These are phyloP conservation scores for Cepaea hortensis DNA, from an alignment of 2,888 invertebrate species.

Conservation along the genomic window DNA sequence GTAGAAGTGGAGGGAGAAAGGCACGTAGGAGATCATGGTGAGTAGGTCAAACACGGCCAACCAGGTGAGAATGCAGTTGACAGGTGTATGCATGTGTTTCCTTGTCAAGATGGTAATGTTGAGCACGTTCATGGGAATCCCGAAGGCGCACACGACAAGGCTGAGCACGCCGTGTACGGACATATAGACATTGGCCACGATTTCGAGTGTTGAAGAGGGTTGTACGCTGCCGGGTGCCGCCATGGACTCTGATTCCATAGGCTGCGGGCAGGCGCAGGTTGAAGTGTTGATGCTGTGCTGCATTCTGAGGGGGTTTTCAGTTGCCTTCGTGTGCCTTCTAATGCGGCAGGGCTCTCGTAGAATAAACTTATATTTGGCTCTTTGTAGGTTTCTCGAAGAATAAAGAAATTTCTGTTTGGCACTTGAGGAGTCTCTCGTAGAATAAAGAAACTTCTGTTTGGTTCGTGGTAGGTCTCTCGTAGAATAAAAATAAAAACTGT, in stretches of 20 bases:
- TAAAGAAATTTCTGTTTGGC: too few relatives aligned
- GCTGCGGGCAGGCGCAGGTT: not conserved
- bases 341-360: too few relatives aligned
- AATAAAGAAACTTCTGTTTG: too few relatives aligned
- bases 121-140: constrained; percentile 90
- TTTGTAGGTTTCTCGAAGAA: too few relatives aligned
- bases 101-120: constrained; percentile 91
- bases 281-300: not conserved
- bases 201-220: constrained; percentile 39
- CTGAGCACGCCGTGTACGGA: constrained; percentile 89
- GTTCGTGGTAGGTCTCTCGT: too few relatives aligned
- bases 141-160: constrained; percentile 90
- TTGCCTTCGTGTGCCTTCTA: not conserved
- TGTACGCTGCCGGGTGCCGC: not conserved
- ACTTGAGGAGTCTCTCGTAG: too few relatives aligned
- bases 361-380: too few relatives aligned
- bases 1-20: constrained; percentile 85
- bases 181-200: constrained; percentile 59
- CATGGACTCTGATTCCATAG: not conserved
- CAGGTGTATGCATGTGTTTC: constrained; percentile 91
- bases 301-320: not conserved
- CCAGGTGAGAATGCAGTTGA: constrained; percentile 90
- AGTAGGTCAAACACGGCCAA: constrained; percentile 92
- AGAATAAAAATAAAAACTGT: too few relatives aligned
- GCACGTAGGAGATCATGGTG: constrained; percentile 93